Evolutionary conservation across 2,113 vertebrate genomes (phyloP).

Genomic region (Sminthopsis crassicaudata): DNA sequence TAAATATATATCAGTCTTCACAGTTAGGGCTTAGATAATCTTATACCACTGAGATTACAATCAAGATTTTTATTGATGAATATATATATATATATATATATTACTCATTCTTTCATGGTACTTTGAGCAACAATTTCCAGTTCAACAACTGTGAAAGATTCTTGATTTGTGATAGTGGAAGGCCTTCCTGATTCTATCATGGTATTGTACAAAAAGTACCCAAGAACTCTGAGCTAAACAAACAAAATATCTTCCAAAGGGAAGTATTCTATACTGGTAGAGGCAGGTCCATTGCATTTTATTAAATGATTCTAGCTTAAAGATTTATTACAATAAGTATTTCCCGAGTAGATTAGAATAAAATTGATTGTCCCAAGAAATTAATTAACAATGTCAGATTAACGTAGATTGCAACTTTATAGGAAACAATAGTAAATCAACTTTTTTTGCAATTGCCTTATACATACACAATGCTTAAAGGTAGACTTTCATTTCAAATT

Average conservation of each 20-base stretch:
- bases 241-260: background rate
- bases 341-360: background rate
- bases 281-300: background rate
- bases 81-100: background rate
- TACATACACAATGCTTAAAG: background rate
- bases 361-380: background rate
- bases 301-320: background rate
- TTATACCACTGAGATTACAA: background rate
- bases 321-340: background rate
- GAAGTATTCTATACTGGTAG: background rate
- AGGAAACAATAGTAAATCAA: background rate
- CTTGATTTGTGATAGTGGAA: background rate
- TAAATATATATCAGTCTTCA: background rate
- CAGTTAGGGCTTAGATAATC: background rate
- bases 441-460: background rate
- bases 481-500: background rate
- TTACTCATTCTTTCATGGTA: background rate
- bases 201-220: background rate
- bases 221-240: background rate
- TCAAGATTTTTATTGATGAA: background rate
- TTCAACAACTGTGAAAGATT: background rate
- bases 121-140: background rate
- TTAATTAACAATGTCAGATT: background rate
- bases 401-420: background rate
- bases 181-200: background rate